These are phyloP conservation scores for Cephus rjabovi DNA, from an alignment of 2,888 invertebrate genomes.

Conservation along the genomic window DNA sequence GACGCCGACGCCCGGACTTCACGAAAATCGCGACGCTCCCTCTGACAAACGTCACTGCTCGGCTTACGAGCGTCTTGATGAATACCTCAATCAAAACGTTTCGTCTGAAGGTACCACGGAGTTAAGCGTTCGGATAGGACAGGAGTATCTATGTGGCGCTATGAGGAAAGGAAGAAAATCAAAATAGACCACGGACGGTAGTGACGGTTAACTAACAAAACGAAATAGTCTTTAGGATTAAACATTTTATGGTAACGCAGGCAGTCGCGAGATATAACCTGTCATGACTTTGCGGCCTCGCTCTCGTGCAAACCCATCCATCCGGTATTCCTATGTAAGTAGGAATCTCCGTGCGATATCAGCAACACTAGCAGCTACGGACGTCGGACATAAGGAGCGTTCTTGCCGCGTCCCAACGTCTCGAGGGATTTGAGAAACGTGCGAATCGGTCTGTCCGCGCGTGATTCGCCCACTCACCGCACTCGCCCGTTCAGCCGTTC, in stretches of 20 bases:
- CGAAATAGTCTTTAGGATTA: conserved; percentile 26
- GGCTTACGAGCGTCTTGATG: conserved; percentile 24
- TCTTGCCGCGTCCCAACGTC: background rate
- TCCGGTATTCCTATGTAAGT: background rate
- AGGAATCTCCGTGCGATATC: background rate
- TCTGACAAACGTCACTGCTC: conserved; percentile 24
- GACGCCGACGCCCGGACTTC: background rate
- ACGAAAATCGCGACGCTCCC: conserved; percentile 18
- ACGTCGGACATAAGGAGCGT: background rate
- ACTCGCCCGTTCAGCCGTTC: background rate
- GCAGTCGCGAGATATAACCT: background rate
- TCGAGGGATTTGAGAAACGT: background rate
- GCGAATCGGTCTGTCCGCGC: background rate
- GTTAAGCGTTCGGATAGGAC: background rate
- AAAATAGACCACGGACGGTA: too few relatives aligned
- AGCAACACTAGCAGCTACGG: background rate
- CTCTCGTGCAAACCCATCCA: background rate
- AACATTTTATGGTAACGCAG: conserved; percentile 24
- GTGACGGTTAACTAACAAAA: conserved; percentile 19
- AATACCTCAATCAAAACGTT: conserved; percentile 31
- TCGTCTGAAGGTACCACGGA: background rate
- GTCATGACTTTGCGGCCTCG: background rate
- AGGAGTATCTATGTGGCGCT: background rate
- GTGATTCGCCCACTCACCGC: background rate
- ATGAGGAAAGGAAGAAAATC: background rate